Conservation (phyloP, 2,888 invertebrate genomes). For the Troides oblongomaculatus region DNA sequence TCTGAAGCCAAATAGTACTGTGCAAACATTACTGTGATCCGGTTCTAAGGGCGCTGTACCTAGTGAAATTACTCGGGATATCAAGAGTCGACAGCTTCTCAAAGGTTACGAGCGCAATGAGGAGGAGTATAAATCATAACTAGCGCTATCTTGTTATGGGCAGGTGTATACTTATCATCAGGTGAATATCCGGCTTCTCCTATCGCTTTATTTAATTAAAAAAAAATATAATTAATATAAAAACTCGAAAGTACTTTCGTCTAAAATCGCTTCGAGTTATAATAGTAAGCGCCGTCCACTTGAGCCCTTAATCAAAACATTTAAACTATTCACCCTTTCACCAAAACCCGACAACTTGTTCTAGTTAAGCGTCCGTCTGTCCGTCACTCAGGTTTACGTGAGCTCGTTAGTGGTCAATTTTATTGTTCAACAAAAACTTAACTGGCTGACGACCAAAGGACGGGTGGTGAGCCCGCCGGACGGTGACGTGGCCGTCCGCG, state of each 20-base stretch:
- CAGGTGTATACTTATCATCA: too few species aligned
- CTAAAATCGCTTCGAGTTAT: neutral
- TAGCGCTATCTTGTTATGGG: too few species aligned
- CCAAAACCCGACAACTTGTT: slow-evolving; percentile 55
- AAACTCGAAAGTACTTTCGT: neutral
- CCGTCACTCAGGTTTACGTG: slow-evolving; percentile 46
- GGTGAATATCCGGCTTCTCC: too few species aligned
- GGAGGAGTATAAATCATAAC: too few species aligned
- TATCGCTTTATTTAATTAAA: too few species aligned
- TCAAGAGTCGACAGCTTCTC: too few species aligned
- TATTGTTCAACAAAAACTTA: slow-evolving; percentile 32
- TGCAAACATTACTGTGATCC: too few species aligned
- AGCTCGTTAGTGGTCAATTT: slow-evolving; percentile 44
- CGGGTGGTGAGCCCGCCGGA: neutral
- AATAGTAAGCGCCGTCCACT: neutral
- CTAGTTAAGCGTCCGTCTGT: slow-evolving; percentile 51
- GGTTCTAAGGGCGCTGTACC: too few species aligned
- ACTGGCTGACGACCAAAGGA: slow-evolving; percentile 20
- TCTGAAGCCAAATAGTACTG: too few species aligned
- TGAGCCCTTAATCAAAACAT: slow-evolving; percentile 4
- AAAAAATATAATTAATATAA: neutral
- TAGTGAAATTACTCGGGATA: too few species aligned
- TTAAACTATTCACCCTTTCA: slow-evolving; percentile 30
- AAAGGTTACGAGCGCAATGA: too few species aligned
- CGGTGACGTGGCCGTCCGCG: slow-evolving; percentile 3